Conservation (phyloP, 2,888 invertebrate genomes). For the Bombyx huttoni region DNA sequence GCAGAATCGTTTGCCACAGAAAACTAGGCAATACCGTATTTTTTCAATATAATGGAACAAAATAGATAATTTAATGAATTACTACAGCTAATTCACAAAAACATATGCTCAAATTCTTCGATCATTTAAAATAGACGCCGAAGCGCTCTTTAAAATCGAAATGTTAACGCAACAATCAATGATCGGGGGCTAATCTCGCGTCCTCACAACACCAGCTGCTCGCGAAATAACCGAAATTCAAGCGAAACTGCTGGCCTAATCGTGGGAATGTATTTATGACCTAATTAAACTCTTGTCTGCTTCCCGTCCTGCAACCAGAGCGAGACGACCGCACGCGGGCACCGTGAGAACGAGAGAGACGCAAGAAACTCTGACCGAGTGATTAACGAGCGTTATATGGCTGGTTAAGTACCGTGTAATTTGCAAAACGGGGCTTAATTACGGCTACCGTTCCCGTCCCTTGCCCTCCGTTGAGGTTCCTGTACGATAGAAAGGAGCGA, state of each 20-base stretch:
- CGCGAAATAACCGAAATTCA: constrained; percentile 26
- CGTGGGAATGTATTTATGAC: constrained; percentile 72
- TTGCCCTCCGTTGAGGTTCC: constrained; percentile 25
- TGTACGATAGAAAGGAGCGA: constrained; percentile 32
- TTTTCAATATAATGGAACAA: too few species aligned
- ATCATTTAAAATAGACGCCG: too few species aligned
- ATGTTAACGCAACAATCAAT: background rate
- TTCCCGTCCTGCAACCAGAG: constrained; percentile 27
- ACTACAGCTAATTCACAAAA: too few species aligned
- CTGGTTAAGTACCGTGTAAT: constrained; percentile 83
- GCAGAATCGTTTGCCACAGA: too few species aligned
- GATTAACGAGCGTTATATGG: constrained; percentile 79
- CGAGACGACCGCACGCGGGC: constrained; percentile 19
- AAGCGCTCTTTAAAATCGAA: background rate
- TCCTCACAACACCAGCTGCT: constrained; percentile 33
- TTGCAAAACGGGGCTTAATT: constrained; percentile 83
- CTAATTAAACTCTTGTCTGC: constrained; percentile 68
- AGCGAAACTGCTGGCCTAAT: constrained; percentile 44
- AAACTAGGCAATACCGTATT: too few species aligned
- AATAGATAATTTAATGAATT: too few species aligned
- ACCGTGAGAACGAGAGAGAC: constrained; percentile 30
- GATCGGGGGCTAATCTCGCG: background rate
- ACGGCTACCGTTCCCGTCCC: constrained; percentile 60
- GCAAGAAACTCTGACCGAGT: constrained; percentile 42
- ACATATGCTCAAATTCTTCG: too few species aligned